A percentile compares a stretch with the other conserved stretches of the same genome.
phyloP scores from a whole-genome alignment of 64 coral and sea anemone genomes.

The Dendronephthya gigantea region DNA sequence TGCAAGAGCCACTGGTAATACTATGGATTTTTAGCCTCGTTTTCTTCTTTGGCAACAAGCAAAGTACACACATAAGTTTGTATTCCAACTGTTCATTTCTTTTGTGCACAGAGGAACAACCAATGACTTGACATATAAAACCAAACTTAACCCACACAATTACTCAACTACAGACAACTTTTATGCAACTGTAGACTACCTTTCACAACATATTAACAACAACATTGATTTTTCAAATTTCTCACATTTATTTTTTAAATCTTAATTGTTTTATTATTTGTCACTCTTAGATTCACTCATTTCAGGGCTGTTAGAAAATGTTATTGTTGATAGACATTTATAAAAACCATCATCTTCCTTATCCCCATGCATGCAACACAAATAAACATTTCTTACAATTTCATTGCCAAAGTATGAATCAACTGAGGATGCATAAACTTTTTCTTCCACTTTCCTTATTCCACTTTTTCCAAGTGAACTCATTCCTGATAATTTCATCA shows the following conservation, averaged over 20 bases:
- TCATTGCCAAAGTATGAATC: slow-evolving; percentile 66
- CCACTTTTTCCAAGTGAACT: slow-evolving; percentile 45
- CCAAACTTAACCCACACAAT: no score
- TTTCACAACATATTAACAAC: no score
- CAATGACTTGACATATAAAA: no score
- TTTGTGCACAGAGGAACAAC: no score
- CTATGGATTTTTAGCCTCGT: no score
- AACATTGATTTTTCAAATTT: no score
- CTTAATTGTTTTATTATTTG: neutral
- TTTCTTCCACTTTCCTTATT: slow-evolving; percentile 63
- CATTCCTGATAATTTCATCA: slow-evolving; percentile 74
- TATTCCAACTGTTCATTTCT: no score
- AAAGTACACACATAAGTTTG: no score
- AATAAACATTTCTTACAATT: slow-evolving; percentile 37
- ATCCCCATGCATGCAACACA: slow-evolving; percentile 71
- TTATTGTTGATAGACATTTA: slow-evolving; percentile 33
- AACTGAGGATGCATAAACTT: slow-evolving; percentile 51
- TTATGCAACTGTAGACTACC: no score
- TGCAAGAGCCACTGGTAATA: no score
- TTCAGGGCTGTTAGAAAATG: neutral
- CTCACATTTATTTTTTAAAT: neutral
- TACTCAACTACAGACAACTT: no score
- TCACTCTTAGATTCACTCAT: neutral
- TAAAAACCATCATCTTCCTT: slow-evolving; percentile 89
- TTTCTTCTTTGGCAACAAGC: no score